phyloP scores from a whole-genome alignment of 2,888 invertebrate species.

The Ormyrus thymus region DNA sequence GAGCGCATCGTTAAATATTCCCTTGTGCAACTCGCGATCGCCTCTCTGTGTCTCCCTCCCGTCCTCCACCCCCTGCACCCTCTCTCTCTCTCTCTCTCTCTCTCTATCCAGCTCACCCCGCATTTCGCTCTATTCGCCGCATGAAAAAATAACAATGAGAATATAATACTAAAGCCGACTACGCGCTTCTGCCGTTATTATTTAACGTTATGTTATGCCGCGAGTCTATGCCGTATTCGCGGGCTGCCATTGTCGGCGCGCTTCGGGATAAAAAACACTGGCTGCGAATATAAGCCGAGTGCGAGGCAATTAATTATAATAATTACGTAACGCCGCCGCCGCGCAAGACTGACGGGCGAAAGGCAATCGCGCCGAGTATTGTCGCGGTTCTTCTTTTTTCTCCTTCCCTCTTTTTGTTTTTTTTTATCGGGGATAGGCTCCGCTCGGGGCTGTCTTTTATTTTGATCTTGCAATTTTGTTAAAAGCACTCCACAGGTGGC shows the following conservation, averaged over 20 bases:
- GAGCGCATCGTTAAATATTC: conserved; percentile 49
- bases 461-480: conserved; percentile 34
- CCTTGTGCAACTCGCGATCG: conserved; percentile 43
- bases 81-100: conserved; percentile 12
- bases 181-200: conserved; percentile 1
- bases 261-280: not conserved
- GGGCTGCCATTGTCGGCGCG: not conserved
- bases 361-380: not conserved
- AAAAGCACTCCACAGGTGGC: conserved; percentile 49
- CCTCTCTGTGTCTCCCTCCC: not conserved
- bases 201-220: conserved; percentile 5
- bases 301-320: not conserved
- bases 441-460: not conserved
- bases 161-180: conserved; percentile 13
- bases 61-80: not conserved
- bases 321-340: not conserved
- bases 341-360: not conserved
- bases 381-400: not conserved
- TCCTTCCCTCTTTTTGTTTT: no score
- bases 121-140: not conserved
- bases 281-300: not conserved
- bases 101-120: not conserved
- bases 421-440: not conserved
- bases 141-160: conserved; percentile 26
- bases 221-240: not conserved